Evolutionary conservation across 2,888 invertebrate species (phyloP).

Genomic region (Dusona sp.): DNA sequence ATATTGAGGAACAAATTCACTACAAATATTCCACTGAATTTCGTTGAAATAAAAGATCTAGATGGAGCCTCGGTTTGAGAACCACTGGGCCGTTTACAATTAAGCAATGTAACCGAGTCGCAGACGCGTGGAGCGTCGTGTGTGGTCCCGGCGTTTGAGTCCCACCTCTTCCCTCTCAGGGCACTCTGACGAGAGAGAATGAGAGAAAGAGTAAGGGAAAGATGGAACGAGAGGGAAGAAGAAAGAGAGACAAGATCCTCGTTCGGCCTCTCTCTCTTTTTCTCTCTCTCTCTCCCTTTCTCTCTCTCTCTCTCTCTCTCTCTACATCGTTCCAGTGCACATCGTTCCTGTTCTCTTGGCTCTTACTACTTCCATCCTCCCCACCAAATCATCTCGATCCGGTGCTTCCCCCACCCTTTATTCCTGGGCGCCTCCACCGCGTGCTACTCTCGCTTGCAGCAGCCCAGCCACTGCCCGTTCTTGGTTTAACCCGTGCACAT

Average conservation of each 20-base stretch:
- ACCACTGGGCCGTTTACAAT: constrained; percentile 84
- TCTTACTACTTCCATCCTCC: constrained; percentile 66
- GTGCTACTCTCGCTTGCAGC: constrained; percentile 52
- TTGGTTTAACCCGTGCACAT: constrained; percentile 50
- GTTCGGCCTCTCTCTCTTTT: constrained; percentile 66
- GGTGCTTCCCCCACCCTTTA: constrained; percentile 52
- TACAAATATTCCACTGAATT: background rate
- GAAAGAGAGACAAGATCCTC: constrained; percentile 38
- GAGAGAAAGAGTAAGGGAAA: constrained; percentile 33
- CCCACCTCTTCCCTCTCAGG: constrained; percentile 78
- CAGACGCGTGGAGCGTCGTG: constrained; percentile 85
- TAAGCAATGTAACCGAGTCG: constrained; percentile 85
- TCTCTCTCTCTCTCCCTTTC: constrained; percentile 60
- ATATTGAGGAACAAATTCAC: background rate
- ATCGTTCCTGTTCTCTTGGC: constrained; percentile 48
- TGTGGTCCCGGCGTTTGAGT: constrained; percentile 83
- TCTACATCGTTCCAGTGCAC: constrained; percentile 56
- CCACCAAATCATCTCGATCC: constrained; percentile 64
- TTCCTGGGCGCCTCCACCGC: constrained; percentile 61
- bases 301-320: constrained; percentile 39
- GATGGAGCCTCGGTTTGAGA: constrained; percentile 74
- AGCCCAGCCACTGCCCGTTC: constrained; percentile 59
- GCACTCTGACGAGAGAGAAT: constrained; percentile 50
- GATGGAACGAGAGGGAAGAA: background rate
- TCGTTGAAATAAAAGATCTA: background rate